Conservation (phyloP, 2,113 vertebrate species). For the Podiceps cristatus region DNA sequence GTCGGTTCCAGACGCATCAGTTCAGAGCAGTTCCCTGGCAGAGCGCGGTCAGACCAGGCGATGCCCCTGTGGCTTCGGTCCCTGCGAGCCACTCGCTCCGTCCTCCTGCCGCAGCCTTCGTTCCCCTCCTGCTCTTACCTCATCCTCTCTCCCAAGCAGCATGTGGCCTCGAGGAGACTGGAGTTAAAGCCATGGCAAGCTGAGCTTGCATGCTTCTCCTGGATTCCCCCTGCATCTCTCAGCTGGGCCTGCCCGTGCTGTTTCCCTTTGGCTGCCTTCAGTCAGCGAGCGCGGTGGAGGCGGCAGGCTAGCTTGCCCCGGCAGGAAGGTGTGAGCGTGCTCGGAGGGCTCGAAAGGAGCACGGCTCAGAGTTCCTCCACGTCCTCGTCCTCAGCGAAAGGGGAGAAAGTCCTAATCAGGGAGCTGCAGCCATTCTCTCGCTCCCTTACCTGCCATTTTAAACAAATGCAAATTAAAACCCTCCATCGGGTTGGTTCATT, state of each 20-base stretch:
- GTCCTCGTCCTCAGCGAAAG: not conserved
- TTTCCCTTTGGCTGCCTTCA: not conserved
- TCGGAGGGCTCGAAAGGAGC: not conserved
- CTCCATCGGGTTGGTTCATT: constrained; percentile 59
- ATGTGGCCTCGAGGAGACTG: not conserved
- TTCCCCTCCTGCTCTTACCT: not conserved
- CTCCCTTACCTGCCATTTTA: constrained; percentile 75
- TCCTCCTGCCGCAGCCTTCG: not conserved
- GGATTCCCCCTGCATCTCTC: rapidly evolving
- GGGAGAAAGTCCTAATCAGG: not conserved
- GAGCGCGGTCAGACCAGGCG: rapidly evolving
- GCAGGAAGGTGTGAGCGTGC: not conserved
- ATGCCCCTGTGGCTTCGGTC: not conserved
- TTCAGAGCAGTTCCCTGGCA: not conserved
- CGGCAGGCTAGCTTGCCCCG: not conserved
- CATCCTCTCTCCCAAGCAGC: not conserved
- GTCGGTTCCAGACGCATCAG: rapidly evolving
- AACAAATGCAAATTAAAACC: constrained; percentile 78
- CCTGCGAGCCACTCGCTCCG: not conserved
- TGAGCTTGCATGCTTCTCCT: not conserved
- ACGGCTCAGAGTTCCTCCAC: not conserved
- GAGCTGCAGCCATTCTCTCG: constrained; percentile 13
- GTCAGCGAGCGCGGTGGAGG: not conserved
- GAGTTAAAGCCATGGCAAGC: rapidly evolving
- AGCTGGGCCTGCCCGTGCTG: not conserved